Percentiles rank a stretch among this genome's conserved stretches.
Conservation (phyloP, 1,140 invertebrate genomes). For the Himalopsyche phryganea region DNA sequence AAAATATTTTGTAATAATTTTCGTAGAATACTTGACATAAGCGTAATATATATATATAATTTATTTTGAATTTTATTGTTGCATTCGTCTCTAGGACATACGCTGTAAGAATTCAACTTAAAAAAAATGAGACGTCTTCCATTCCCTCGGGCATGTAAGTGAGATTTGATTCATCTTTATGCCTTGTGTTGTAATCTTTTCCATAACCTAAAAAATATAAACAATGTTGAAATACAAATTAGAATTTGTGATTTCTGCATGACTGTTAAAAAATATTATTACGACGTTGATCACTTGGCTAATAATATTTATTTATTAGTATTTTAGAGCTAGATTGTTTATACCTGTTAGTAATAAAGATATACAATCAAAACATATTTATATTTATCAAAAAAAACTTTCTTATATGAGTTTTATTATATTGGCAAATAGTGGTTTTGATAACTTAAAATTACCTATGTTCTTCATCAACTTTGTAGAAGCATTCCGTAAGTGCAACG, state of each 20-base stretch:
- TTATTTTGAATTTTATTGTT: too few species aligned
- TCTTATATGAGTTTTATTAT: too few species aligned
- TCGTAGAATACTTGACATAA: too few species aligned
- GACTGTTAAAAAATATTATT: neutral
- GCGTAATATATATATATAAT: too few species aligned
- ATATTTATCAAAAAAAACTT: too few species aligned
- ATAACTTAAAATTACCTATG: constrained; percentile 66
- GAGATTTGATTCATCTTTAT: constrained; percentile 55
- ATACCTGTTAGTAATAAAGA: too few species aligned
- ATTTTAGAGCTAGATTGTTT: too few species aligned
- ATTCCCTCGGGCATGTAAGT: constrained; percentile 68
- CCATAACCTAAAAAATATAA: constrained; percentile 58
- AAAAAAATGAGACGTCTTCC: constrained; percentile 62
- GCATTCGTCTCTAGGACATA: too few species aligned
- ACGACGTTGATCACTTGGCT: neutral
- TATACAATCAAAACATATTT: too few species aligned
- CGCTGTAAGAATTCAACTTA: too few species aligned
- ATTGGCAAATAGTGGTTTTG: too few species aligned
- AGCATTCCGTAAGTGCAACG: constrained; percentile 74
- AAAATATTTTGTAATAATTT: too few species aligned
- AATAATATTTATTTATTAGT: neutral
- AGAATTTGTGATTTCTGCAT: neutral
- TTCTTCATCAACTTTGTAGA: constrained; percentile 76
- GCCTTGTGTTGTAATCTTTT: constrained; percentile 58
- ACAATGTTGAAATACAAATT: neutral